These are phyloP conservation scores for Excalfactoria chinensis DNA, from an alignment of 2,113 vertebrate genomes.

Conservation along the genomic window DNA sequence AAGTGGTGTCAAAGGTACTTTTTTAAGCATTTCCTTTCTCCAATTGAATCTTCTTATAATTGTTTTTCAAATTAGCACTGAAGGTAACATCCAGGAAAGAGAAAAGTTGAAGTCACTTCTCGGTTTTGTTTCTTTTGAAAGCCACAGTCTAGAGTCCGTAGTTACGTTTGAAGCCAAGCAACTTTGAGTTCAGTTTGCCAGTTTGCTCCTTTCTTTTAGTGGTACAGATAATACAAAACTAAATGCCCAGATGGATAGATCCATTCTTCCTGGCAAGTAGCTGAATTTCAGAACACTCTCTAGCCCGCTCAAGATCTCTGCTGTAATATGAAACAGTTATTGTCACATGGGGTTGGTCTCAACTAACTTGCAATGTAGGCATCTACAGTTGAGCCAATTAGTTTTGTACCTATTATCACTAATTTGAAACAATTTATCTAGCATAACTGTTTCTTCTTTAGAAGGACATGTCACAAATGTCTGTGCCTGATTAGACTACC, in stretches of 20 bases:
- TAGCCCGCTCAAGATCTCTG: neutral
- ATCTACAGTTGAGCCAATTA: neutral
- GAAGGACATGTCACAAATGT: neutral
- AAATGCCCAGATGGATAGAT: neutral
- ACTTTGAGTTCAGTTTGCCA: neutral
- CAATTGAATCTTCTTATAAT: neutral
- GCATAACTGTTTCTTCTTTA: neutral
- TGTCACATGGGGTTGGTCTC: neutral
- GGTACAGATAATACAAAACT: neutral
- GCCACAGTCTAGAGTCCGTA: neutral
- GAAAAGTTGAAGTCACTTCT: neutral
- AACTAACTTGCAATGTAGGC: neutral
- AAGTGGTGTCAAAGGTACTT: neutral
- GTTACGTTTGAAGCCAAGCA: neutral
- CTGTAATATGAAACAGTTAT: neutral
- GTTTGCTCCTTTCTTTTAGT: neutral
- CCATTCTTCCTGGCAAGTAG: neutral
- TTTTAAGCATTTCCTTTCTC: neutral
- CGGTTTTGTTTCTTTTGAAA: neutral
- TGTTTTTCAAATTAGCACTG: neutral
- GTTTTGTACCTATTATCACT: neutral
- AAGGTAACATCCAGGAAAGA: neutral
- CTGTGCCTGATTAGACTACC: neutral
- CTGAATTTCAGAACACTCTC: neutral
- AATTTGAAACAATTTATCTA: neutral